Percentiles rank a stretch among this genome's conserved stretches.
Evolutionary conservation across 2,797 vertebrate genomes (phyloP).

Genomic region (Lagorchestes hirsutus): DNA sequence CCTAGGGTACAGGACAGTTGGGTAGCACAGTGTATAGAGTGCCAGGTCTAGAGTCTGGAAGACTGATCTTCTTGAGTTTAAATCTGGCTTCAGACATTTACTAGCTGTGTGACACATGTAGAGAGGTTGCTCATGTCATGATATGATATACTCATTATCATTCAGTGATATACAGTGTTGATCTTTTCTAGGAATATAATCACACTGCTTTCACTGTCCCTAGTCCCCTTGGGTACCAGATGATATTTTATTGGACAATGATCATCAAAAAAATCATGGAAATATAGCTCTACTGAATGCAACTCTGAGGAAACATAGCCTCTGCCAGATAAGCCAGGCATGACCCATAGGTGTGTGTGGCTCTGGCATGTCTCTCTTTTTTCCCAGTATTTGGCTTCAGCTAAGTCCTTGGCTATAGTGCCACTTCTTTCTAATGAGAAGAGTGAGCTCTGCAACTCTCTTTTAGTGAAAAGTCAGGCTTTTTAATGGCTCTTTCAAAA

Average conservation of each 20-base stretch:
- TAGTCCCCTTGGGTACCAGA: neutral
- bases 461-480: neutral
- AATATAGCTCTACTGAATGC: neutral
- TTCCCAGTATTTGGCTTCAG: neutral
- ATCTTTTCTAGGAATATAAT: neutral
- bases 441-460: neutral
- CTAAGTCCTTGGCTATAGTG: neutral
- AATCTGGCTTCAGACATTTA: neutral
- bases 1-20: neutral
- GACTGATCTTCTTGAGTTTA: neutral
- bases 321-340: neutral
- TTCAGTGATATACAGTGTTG: neutral
- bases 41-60: neutral
- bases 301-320: neutral
- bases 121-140: neutral
- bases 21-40: neutral
- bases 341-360: neutral
- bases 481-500: neutral
- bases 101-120: neutral
- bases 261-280: neutral
- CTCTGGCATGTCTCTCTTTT: neutral
- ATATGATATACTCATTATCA: no score
- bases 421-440: neutral
- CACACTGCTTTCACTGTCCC: neutral
- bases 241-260: neutral